Evolutionary conservation across 2,888 invertebrate species (phyloP), one percentile per base, ranked within the genome.

Genomic region (Suillia variegata): DNA sequence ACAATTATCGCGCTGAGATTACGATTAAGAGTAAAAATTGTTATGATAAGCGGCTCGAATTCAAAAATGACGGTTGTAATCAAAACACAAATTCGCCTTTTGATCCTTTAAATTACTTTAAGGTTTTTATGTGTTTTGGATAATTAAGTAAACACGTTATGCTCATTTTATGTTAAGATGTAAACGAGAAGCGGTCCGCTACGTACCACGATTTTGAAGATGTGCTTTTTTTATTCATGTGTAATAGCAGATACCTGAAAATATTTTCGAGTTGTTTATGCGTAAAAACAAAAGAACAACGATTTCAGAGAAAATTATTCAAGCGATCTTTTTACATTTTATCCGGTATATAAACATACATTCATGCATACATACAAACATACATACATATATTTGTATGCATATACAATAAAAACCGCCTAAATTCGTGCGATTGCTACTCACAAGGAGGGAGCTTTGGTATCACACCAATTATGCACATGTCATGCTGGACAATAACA

Each of bases 391-490:
- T n/a, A n/a, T n/a, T n/a, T n/a, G n/a, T n/a, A n/a, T n/a, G n/a
- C n/a, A n/a, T n/a, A n/a, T n/a, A n/a, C n/a, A n/a, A 38, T 8
- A 38, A 38, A 38, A 38, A 38, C 38, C n/a, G 6, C 13, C 38
- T 38, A 38, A 38, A 38, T 13, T 38, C 38, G 10, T 12, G 6
- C 10, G 38, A 38, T 38, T 38, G 38, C 4, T n/a, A 8, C 31
- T 5, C 31, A 5, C 5, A 5, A 31, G 12, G 31, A 8, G 31
- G 31, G 5, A 38, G 31, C 18, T 33, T 20, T 15, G 31, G 62
- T 56, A 56, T 63, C 65, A 66, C 64, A 63, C 68, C 62, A 67
- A 62, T 67, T 67, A 64, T 59, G 58, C 64, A 62, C 61, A 62
- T 64, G 63, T 54, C 63, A 50, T 31, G 38, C 18, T 20, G 58